Evolutionary conservation across 2,888 invertebrate genomes (phyloP), one percentile per base, ranked within the genome.

Genomic region (Pandemis heparana): DNA sequence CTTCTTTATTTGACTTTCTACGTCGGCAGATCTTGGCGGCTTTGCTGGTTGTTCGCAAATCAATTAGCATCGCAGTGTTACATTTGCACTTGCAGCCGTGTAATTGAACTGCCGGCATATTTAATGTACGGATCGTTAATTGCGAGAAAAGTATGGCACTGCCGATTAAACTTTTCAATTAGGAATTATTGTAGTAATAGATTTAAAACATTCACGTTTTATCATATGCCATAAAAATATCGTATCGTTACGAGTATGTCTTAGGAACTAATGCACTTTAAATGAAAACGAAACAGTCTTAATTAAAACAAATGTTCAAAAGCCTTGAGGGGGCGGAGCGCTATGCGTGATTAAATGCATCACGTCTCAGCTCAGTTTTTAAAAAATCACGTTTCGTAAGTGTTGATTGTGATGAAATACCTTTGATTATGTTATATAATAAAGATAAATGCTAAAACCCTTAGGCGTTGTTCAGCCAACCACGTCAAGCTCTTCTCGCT

Each of bases 41-140:
- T 78, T 79, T 79, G 77, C 69, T 67, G 71, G 51, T 65, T 65
- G 76, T 75, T 77, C 69, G 75, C 75, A 69, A 74, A 77, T 77
- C 78, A 77, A 77, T 78, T 78, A 78, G 64, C 70, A 59, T 61
- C 60, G 75, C 51, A 75, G 71, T 75, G 61, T 39, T 75, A 71
- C 74, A 62, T 75, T 68, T 64, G 59, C 46, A 48, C 32, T 41
- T 38, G 68, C 56, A 73, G 59, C n/a, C 39, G 43, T 64, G 18
- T 53, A 63, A 56, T 63, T 63, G 39, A 48, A 39, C 23, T 60
- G 65, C 23, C 38, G 12, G 9, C 48, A 32, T 32, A 32, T 32
- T 71, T 64, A n/a, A n/a, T 65, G 38, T 39, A 48, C 14, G 18
- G 18, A 62, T 62, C 48, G 56, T 71, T 65, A 64, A 41, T 48